phyloP scores from a whole-genome alignment of 2,113 vertebrate genomes.

The Gavia stellata region DNA sequence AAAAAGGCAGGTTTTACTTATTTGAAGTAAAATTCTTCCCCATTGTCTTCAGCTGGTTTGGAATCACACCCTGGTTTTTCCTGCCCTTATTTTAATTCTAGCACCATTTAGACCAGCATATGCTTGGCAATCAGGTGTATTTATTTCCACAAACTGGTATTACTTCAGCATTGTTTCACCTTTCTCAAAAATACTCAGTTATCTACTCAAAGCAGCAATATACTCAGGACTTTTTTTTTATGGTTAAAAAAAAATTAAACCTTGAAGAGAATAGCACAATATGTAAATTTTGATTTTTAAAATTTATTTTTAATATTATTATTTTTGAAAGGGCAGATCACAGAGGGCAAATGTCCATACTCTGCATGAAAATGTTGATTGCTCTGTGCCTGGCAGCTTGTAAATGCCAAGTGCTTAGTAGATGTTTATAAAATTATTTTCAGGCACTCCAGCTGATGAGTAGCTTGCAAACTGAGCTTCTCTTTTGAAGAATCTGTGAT shows the following conservation, averaged over 20 bases:
- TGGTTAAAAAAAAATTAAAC: background rate
- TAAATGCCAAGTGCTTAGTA: slow-evolving; percentile 52
- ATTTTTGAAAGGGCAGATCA: background rate
- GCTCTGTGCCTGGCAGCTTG: slow-evolving; percentile 15
- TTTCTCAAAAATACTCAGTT: background rate
- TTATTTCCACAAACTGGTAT: background rate
- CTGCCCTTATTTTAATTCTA: background rate
- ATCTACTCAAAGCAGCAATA: background rate
- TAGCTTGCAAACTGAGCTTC: slow-evolving; percentile 11
- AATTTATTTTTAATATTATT: background rate
- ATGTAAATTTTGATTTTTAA: background rate
- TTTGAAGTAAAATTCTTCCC: background rate
- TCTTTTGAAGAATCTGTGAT: background rate
- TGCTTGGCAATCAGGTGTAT: background rate
- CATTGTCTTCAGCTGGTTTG: background rate
- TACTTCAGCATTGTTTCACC: background rate
- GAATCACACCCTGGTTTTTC: background rate
- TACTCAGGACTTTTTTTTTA: background rate
- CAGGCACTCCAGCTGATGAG: background rate
- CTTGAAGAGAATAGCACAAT: background rate
- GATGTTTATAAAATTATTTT: slow-evolving; percentile 27
- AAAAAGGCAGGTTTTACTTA: too few species aligned
- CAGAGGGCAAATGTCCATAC: background rate
- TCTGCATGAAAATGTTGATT: background rate
- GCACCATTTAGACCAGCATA: background rate